Base-by-base conservation (phyloP, 1,140 invertebrate genomes). In the Uloborus diversus region DNA sequence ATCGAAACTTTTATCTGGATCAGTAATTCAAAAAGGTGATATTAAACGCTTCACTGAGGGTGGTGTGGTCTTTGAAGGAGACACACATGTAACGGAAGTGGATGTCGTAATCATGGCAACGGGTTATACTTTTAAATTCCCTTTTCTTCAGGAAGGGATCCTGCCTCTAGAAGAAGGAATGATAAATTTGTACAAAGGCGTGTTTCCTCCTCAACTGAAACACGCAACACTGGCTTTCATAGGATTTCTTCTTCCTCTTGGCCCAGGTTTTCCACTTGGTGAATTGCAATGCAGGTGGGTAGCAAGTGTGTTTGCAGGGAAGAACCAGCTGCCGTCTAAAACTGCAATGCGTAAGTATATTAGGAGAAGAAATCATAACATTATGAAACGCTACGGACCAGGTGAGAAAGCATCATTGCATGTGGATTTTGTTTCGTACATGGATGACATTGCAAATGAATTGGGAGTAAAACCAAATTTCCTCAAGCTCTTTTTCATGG, bases 241-340 rank as follows among this genome's bases (percentile, higher is more conserved):
- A 64, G 89, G 89, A 0, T 86, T 87, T 53, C 82, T 88, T 61
- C 89, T 89, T 82, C 88, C 89, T 61, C 81, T 89, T 42, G 88
- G 89, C 42, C 84, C 87, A 49, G 84, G 89, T n/a, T 86, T 88
- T 81, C 89, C 89, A 13, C 86, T 90, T 30, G 84, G 87, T 13
- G 89, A 90, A 84, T 86, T 90, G 32, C 82, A 83, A 30, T 33
- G 47, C 4, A 70, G 82, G 14, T 83, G 81, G 81, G 81, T 70
- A 35, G 79, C 80, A 4, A 30, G 51, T n/a, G 4, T 83, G 14
- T 37, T 80, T 37, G 3, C 65, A 84, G 85, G 84, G n/a, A 71
- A 82, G 4, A 37, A 59, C 1, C 37, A 68, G 0, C 69, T 86
- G 14, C 85, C 85, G 13, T 61, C 70, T 7, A 64, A 73, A 47